Conservation (phyloP, 2,797 vertebrate genomes). For the Carapus acus region DNA sequence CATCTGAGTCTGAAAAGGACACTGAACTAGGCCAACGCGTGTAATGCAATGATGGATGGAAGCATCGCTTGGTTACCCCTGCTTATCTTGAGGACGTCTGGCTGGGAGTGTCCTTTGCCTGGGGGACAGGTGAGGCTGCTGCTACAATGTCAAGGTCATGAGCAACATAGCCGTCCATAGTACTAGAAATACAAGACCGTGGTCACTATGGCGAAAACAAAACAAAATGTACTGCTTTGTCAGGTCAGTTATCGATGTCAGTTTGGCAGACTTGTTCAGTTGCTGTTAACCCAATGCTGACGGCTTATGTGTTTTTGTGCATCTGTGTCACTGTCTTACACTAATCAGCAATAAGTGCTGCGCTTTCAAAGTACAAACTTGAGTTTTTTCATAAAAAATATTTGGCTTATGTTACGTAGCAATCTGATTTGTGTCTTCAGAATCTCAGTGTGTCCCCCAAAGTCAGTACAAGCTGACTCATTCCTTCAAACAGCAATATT, state of each 20-base stretch:
- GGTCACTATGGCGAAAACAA: slow-evolving; percentile 45
- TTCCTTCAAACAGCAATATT: too few species aligned
- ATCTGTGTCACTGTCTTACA: too few species aligned
- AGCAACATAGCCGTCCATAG: slow-evolving; percentile 20
- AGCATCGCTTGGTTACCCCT: slow-evolving; percentile 53
- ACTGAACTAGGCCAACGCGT: slow-evolving; percentile 62
- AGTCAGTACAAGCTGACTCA: too few species aligned
- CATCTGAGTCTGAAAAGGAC: slow-evolving; percentile 63
- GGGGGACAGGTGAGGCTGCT: slow-evolving; percentile 47
- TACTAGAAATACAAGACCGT: slow-evolving; percentile 19
- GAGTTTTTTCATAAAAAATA: too few species aligned
- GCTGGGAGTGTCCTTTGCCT: slow-evolving; percentile 40
- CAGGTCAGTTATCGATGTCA: slow-evolving; percentile 34
- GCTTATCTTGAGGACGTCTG: slow-evolving; percentile 40
- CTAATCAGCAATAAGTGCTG: too few species aligned
- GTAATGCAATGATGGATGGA: slow-evolving; percentile 70
- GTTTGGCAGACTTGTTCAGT: slow-evolving; percentile 21
- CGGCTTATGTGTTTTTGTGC: too few species aligned
- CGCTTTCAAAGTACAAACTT: too few species aligned
- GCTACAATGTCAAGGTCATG: slow-evolving; percentile 51
- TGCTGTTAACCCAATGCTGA: too few species aligned
- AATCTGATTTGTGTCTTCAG: too few species aligned
- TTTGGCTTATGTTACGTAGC: too few species aligned
- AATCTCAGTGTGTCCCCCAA: too few species aligned
- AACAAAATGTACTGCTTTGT: slow-evolving; percentile 36